Evolutionary conservation across 2,797 vertebrate genomes (phyloP).

Genomic region (Clarias laeviceps): DNA sequence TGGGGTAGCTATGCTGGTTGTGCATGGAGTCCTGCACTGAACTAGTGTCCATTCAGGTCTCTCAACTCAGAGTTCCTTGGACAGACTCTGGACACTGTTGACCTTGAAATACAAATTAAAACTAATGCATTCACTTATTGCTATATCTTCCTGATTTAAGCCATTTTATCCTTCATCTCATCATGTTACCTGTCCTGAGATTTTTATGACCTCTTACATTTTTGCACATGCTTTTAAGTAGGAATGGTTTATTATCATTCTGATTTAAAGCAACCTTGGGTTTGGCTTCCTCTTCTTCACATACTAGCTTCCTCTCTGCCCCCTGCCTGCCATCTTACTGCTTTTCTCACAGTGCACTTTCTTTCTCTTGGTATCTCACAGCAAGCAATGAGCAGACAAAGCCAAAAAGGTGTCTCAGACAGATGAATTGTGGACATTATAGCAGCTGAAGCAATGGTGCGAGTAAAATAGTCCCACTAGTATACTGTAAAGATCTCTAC

Average conservation of each 20-base stretch:
- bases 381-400: slow-evolving; percentile 26
- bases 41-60: neutral
- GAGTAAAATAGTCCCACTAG: slow-evolving; percentile 36
- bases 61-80: no score
- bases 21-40: neutral
- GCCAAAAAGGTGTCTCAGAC: slow-evolving; percentile 43
- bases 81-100: neutral
- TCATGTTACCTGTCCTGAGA: no score
- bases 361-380: slow-evolving; percentile 6
- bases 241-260: neutral
- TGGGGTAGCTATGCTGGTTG: neutral
- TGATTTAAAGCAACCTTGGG: neutral
- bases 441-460: slow-evolving; percentile 22
- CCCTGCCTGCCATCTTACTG: neutral
- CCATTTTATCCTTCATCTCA: neutral
- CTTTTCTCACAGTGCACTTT: neutral
- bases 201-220: neutral
- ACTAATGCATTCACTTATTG: neutral
- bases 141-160: neutral
- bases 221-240: neutral
- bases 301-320: neutral
- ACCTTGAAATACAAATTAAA: neutral
- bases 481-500: slow-evolving; percentile 6
- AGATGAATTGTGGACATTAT: slow-evolving; percentile 52
- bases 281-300: neutral